phyloP scores from a whole-genome alignment of 2,888 invertebrate species.

The Podotricha telesiphe region DNA sequence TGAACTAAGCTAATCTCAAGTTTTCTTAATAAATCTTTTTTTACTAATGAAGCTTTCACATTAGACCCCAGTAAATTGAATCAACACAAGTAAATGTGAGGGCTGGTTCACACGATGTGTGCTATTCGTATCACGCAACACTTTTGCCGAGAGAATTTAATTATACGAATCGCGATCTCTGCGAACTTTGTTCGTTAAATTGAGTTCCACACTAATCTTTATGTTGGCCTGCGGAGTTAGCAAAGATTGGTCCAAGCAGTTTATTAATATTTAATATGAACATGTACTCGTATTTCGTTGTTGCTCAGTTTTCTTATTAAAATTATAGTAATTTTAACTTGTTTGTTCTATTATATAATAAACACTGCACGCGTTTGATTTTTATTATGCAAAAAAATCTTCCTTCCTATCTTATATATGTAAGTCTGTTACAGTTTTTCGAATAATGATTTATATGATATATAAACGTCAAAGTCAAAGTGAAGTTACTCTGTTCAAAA shows the following conservation, averaged over 20 bases:
- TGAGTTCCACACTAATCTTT: constrained; percentile 76
- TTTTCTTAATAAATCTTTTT: constrained; percentile 35
- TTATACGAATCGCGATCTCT: constrained; percentile 72
- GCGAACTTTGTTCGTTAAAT: constrained; percentile 71
- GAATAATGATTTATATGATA: no score
- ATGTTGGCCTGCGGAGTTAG: constrained; percentile 55
- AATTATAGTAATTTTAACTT: background rate
- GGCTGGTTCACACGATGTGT: constrained; percentile 32
- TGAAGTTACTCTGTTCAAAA: no score
- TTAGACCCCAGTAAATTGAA: constrained; percentile 40
- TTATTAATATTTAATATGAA: background rate
- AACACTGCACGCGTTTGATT: background rate
- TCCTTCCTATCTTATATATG: no score
- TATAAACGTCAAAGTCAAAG: no score
- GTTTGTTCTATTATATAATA: background rate
- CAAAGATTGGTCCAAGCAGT: constrained; percentile 42
- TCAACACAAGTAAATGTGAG: constrained; percentile 39
- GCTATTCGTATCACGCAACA: constrained; percentile 68
- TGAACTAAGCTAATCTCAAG: constrained; percentile 8
- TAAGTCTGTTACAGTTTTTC: no score
- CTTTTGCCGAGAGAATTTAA: constrained; percentile 74
- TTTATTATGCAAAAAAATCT: no score
- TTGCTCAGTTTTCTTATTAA: background rate
- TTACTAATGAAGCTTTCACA: constrained; percentile 36
- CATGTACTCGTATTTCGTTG: background rate